Conservation (phyloP, 2,888 invertebrate genomes). For the Hedychridium roseum region DNA sequence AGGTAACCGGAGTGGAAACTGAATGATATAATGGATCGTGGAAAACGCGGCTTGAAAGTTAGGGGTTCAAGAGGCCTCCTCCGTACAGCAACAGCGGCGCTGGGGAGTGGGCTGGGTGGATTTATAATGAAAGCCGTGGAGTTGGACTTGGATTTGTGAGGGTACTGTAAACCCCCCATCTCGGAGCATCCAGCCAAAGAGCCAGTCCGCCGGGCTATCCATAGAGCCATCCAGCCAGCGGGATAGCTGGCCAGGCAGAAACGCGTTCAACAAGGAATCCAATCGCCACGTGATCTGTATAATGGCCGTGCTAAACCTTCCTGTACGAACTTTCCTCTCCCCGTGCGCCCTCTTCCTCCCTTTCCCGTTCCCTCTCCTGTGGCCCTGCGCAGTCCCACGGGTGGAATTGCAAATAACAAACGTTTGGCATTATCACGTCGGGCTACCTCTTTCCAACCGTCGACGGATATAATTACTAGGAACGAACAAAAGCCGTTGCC, state of each 20-base stretch:
- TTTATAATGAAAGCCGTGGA: constrained; percentile 63
- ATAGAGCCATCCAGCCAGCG: constrained; percentile 25
- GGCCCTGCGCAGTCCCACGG: constrained; percentile 51
- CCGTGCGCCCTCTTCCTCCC: constrained; percentile 17
- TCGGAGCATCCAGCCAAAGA: constrained; percentile 23
- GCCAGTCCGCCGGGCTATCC: constrained; percentile 29
- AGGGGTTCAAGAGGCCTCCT: constrained; percentile 47
- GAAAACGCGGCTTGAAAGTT: constrained; percentile 59
- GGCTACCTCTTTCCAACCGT: constrained; percentile 26
- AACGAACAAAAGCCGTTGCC: constrained; percentile 21
- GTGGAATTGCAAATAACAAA: constrained; percentile 58
- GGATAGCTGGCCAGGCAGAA: constrained; percentile 25
- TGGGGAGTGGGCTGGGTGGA: constrained; percentile 48
- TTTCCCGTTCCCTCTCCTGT: too few species aligned
- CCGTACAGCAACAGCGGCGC: constrained; percentile 17
- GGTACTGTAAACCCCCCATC: constrained; percentile 49
- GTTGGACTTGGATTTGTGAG: constrained; percentile 61
- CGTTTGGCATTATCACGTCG: constrained; percentile 48
- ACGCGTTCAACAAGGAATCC: constrained; percentile 58
- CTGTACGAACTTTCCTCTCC: constrained; percentile 21
- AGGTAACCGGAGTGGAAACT: constrained; percentile 35
- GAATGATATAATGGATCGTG: constrained; percentile 60
- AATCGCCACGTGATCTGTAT: constrained; percentile 62
- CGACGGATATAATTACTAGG: neutral
- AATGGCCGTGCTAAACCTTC: constrained; percentile 57